Evolutionary conservation across 2,797 vertebrate species (phyloP).

Genomic region (Peromyscus aztecus): DNA sequence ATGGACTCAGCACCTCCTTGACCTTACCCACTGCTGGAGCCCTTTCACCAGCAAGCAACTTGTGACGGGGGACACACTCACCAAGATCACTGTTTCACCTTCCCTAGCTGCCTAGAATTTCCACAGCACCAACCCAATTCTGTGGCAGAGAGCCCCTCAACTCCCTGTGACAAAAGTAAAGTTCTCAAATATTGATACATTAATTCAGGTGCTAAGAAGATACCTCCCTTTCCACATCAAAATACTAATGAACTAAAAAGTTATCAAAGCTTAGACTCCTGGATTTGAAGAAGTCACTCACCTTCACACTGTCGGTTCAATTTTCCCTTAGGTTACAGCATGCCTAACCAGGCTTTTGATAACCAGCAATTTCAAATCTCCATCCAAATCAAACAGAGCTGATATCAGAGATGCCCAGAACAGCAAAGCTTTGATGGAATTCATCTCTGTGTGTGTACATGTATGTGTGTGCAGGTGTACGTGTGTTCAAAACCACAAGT

Average conservation of each 20-base stretch:
- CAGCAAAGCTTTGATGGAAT: constrained; percentile 69
- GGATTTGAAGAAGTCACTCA: constrained; percentile 61
- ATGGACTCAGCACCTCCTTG: neutral
- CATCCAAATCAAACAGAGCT: constrained; percentile 68
- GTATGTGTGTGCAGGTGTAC: neutral
- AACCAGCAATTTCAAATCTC: constrained; percentile 74
- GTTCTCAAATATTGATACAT: constrained; percentile 59
- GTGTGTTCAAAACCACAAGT: neutral
- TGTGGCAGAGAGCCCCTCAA: neutral
- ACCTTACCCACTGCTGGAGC: neutral
- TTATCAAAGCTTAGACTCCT: constrained; percentile 76
- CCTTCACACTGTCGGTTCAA: neutral
- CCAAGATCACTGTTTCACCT: neutral
- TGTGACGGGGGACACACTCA: neutral
- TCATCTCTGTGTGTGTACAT: neutral
- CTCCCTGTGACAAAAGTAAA: neutral
- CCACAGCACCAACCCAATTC: neutral
- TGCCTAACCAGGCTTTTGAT: constrained; percentile 71
- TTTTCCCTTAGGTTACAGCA: constrained; percentile 39
- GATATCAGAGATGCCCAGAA: constrained; percentile 60
- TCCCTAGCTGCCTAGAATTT: neutral
- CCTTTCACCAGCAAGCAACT: neutral
- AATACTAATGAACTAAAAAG: constrained; percentile 75
- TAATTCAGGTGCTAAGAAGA: constrained; percentile 44
- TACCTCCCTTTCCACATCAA: constrained; percentile 44